Evolutionary conservation across 2,888 invertebrate species (phyloP).

Genomic region (Hypomecis punctinalis): DNA sequence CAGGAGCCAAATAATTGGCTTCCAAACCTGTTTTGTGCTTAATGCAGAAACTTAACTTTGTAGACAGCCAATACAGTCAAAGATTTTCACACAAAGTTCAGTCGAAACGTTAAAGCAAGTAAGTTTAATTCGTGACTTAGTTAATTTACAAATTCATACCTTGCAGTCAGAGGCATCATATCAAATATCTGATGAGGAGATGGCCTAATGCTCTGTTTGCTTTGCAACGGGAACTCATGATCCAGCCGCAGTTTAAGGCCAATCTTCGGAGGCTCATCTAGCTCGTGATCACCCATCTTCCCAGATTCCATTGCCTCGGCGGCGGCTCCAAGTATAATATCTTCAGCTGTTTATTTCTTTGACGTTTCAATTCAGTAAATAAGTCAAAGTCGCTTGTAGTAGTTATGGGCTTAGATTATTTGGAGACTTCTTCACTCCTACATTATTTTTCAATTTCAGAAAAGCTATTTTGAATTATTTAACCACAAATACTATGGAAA

Average conservation of each 20-base stretch:
- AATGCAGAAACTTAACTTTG: too few relatives aligned
- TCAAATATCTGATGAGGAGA: conserved; percentile 88
- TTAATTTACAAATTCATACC: conserved; percentile 76
- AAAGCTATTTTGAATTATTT: too few relatives aligned
- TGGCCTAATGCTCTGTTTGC: conserved; percentile 88
- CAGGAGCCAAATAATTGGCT: too few relatives aligned
- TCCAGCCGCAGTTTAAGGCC: conserved; percentile 91
- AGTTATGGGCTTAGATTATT: too few relatives aligned
- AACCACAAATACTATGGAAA: too few relatives aligned
- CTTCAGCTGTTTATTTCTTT: neutral
- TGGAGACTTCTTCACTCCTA: neutral
- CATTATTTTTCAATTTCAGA: neutral
- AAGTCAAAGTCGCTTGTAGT: too few relatives aligned
- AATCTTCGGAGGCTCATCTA: conserved; percentile 83
- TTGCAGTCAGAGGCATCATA: conserved; percentile 88
- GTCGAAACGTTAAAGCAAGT: neutral
- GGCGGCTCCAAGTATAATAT: neutral
- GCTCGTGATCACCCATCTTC: conserved; percentile 44
- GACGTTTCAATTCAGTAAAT: too few relatives aligned
- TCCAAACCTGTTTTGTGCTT: too few relatives aligned
- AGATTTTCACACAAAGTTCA: neutral
- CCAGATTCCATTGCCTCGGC: conserved; percentile 24
- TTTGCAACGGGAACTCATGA: conserved; percentile 90
- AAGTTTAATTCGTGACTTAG: neutral
- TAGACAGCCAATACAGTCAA: too few relatives aligned